Percentiles rank a stretch among this genome's conserved stretches.
phyloP scores from a whole-genome alignment of 2,888 invertebrate genomes.

The Ryuthela nishihirai region DNA sequence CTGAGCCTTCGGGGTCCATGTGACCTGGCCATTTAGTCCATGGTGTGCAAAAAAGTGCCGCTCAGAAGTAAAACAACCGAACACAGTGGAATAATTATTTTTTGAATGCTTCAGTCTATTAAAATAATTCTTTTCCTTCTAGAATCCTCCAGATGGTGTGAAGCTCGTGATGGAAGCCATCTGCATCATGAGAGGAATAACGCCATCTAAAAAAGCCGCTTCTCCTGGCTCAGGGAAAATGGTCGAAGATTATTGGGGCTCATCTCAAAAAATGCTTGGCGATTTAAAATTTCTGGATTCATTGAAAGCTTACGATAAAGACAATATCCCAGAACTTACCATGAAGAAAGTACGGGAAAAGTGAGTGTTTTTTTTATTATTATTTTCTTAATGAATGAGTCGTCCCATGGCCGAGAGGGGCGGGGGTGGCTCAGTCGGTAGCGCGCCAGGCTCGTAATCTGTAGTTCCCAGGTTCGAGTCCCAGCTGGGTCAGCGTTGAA shows the following conservation, averaged over 20 bases:
- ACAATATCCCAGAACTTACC: conserved; percentile 75
- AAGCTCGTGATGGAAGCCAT: conserved; percentile 89
- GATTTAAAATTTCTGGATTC: conserved; percentile 93
- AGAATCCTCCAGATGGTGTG: conserved; percentile 86
- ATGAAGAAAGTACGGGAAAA: conserved; percentile 88
- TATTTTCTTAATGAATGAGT: no score
- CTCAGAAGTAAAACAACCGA: no score
- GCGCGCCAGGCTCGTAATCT: no score
- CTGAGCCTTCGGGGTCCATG: no score
- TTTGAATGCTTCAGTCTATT: no score
- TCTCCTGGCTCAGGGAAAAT: conserved; percentile 74
- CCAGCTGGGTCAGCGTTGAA: no score
- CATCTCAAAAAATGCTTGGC: conserved; percentile 76
- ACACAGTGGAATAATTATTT: neutral
- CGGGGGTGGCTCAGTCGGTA: no score
- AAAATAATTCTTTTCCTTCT: no score
- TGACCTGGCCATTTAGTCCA: no score
- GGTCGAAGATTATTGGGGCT: conserved; percentile 88
- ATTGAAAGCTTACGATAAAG: conserved; percentile 88
- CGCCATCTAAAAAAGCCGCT: conserved; percentile 86
- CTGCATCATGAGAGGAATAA: conserved; percentile 86
- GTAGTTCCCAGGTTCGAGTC: no score
- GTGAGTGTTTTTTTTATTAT: conserved; percentile 58
- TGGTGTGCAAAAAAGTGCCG: no score
- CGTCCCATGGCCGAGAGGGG: no score